Base-by-base conservation (phyloP, 2,113 vertebrate species). In the Atractosteus spatula region DNA sequence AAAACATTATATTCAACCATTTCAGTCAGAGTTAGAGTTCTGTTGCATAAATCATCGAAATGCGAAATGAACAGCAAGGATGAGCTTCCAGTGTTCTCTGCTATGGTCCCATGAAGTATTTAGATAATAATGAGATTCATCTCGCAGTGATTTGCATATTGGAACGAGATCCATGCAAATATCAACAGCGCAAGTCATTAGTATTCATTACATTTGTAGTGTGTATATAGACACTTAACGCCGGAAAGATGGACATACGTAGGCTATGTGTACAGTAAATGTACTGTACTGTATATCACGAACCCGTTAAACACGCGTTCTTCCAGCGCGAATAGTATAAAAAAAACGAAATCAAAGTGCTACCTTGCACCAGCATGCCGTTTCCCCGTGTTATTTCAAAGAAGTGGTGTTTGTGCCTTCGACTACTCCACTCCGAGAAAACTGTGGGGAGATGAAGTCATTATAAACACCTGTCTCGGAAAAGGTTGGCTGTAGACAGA, bases 361-460 rank as follows among this genome's bases (percentile, higher is more conserved):
- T 82, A 74, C 82, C 78, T 80, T 61, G 76, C 68, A 77, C 77
- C 82, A 82, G 76, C 70, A 78, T 76, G 85, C 85, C 85, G 81
- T 76, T 76, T 74, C 70, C 72, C 82, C 69, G 71, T n/a, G 81
- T 79, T 67, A 80, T 80, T 83, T 76, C 80, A 80, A 84, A 74
- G 86, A 68, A 76, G 82, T 74, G 82, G 75, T 74, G 82, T 77
- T 75, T 80, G 77, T 81, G 85, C 84, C 83, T 85, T 82, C 77
- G 76, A 66, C 75, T 83, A 84, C 80, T 87, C 80, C 77, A 72
- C 83, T 55, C 81, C 77, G 72, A 75, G 74, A 83, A 78, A 85
- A 75, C 80, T 72, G 71, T 56, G 47, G 10, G 69, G 62, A 77
- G 80, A 81, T 61, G 74, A 45, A 66, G 75, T 78, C 73, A 66